Conservation (phyloP, 2,797 vertebrate genomes). For the Platalea minor region DNA sequence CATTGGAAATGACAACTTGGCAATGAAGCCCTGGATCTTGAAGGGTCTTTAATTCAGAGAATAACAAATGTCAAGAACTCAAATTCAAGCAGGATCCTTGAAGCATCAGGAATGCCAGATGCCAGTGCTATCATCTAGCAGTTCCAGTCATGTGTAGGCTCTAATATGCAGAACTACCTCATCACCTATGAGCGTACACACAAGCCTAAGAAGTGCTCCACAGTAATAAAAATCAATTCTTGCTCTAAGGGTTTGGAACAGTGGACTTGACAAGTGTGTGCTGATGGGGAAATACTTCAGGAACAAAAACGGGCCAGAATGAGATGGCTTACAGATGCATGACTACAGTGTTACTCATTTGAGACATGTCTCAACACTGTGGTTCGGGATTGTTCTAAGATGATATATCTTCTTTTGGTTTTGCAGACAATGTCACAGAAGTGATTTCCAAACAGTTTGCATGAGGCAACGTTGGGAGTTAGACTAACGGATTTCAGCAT, state of each 20-base stretch:
- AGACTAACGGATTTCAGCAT: constrained; percentile 22
- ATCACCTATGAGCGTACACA: fast-evolving
- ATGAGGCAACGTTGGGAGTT: not conserved
- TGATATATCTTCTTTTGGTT: not conserved
- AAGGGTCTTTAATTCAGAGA: constrained; percentile 31
- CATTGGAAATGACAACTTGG: not conserved
- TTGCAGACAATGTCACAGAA: not conserved
- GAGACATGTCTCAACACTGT: not conserved
- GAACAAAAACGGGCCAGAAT: not conserved
- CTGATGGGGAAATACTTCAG: not conserved
- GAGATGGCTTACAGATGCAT: not conserved
- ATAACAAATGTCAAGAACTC: not conserved
- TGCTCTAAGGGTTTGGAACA: not conserved
- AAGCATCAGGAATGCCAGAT: not conserved
- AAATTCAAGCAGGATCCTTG: not conserved
- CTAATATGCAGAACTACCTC: not conserved
- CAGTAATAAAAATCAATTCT: not conserved
- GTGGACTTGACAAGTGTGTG: not conserved
- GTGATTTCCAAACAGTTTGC: not conserved
- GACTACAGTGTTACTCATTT: not conserved
- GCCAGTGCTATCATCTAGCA: not conserved
- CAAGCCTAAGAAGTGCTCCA: not conserved
- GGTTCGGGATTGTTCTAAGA: not conserved
- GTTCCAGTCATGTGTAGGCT: not conserved
- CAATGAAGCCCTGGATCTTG: not conserved